phyloP scores from a whole-genome alignment of 2,113 vertebrate genomes.

The Mixornis gularis region DNA sequence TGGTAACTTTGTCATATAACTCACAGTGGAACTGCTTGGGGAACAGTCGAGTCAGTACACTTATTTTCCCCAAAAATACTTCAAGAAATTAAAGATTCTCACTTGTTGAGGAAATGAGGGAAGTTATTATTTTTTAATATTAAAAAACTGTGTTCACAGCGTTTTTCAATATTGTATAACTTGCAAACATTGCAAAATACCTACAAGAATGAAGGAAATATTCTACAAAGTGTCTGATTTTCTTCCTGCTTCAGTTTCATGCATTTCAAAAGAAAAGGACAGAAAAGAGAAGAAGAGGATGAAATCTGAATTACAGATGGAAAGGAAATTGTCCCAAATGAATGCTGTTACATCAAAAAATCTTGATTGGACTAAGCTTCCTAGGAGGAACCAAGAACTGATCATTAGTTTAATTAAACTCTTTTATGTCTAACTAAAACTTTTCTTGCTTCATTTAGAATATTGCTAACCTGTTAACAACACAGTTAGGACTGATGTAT shows the following conservation, averaged over 20 bases:
- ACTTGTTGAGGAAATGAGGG: not conserved
- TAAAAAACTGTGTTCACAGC: not conserved
- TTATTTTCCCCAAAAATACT: not conserved
- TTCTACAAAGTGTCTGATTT: not conserved
- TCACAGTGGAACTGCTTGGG: not conserved
- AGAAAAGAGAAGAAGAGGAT: not conserved
- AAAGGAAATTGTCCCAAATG: not conserved
- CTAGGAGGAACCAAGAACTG: not conserved
- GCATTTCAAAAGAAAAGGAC: not conserved
- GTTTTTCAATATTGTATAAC: not conserved
- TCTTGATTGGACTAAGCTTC: not conserved
- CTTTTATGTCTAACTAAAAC: not conserved
- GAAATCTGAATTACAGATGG: not conserved
- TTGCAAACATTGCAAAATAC: not conserved
- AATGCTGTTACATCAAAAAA: not conserved
- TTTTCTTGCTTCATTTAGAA: not conserved
- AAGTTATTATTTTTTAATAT: not conserved
- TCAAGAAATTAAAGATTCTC: not conserved
- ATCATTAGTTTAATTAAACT: not conserved
- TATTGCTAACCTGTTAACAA: not conserved
- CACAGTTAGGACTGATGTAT: not conserved
- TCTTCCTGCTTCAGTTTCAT: not conserved
- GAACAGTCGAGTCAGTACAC: not conserved
- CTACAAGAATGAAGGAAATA: not conserved
- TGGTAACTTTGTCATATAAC: not conserved